Percentiles rank a stretch among this genome's conserved stretches.
These are phyloP conservation scores for Anthopleura xanthogrammica DNA, from an alignment of 92 coral and sea anemone species.

Conservation along the genomic window DNA sequence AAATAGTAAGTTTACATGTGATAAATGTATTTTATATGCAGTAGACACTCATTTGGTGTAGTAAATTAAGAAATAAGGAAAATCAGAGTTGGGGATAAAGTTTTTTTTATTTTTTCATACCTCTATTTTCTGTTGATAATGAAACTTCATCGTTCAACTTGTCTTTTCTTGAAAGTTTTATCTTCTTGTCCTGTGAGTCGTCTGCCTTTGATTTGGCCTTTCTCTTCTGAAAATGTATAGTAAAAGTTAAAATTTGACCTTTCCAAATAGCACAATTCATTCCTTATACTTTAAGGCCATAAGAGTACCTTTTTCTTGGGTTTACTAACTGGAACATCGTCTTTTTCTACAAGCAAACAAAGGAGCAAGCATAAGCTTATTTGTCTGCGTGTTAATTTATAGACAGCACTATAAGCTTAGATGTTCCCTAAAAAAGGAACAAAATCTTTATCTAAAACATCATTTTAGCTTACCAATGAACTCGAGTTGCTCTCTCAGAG, in stretches of 20 bases:
- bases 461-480: constrained; percentile 18
- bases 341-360: neutral
- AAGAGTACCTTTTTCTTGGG: constrained; percentile 20
- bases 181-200: neutral
- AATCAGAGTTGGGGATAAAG: too few relatives aligned
- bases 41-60: too few relatives aligned
- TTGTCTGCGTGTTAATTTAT: too few relatives aligned
- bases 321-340: neutral
- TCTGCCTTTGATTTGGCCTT: neutral
- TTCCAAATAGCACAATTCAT: too few relatives aligned
- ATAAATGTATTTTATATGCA: too few relatives aligned
- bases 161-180: neutral
- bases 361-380: neutral
- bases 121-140: neutral
- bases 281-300: neutral
- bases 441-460: neutral
- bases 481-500: constrained; percentile 19
- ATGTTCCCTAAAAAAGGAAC: neutral
- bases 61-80: too few relatives aligned
- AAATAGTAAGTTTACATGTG: too few relatives aligned
- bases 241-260: neutral
- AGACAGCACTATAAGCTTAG: neutral
- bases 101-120: neutral
- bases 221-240: neutral
- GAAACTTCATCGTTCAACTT: too few relatives aligned